Base-by-base conservation (phyloP, 2,113 vertebrate genomes). In the Xenopus laevis region DNA sequence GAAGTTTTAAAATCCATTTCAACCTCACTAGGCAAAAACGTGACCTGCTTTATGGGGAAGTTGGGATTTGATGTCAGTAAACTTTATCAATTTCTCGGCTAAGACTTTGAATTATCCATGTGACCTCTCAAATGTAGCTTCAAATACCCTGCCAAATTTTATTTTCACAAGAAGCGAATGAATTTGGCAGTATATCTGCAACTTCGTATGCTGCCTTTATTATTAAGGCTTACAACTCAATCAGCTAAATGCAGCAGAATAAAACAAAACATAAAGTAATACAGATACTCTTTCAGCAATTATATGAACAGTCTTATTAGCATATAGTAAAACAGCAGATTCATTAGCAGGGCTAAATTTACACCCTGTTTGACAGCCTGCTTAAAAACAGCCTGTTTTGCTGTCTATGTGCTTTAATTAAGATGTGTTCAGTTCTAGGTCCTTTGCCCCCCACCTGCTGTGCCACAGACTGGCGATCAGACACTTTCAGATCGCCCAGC, bases 371-470 rank as follows among this genome's bases (percentile, higher is more conserved):
- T 83, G 79, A 84, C 79, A 82, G 82, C 80, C 83, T 85, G 88
- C 84, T 83, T 88, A 62, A 90, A 92, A 92, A 88, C 85, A 89
- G 88, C 89, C 91, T 92, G 87, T 91, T 91, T 92, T 90, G 85
- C 88, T 93, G 90, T 91, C 88, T 91, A 82, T 83, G 85, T 80
- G 87, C 91, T 92, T 93, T 94, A 95, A 95, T 95, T 94, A 95
- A 94, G 94, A 94, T 83, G 68, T 94, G 91, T 84, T 93, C 86
- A 81, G 87, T 89, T 83, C 87, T 80, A 88, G 83, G 82, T 85
- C 86, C 71, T 82, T 72, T 79, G 61, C 79, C 84, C 81, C 81
- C 82, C 52, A 68, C 89, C 88, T 81, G 83, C 87, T 84, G 83
- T 90, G 90, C 90, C 91, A 94, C 92, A 94, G 90, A 83, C 88